Conservation (phyloP, 1,140 invertebrate species). For the Teleopsis dalmanni region DNA sequence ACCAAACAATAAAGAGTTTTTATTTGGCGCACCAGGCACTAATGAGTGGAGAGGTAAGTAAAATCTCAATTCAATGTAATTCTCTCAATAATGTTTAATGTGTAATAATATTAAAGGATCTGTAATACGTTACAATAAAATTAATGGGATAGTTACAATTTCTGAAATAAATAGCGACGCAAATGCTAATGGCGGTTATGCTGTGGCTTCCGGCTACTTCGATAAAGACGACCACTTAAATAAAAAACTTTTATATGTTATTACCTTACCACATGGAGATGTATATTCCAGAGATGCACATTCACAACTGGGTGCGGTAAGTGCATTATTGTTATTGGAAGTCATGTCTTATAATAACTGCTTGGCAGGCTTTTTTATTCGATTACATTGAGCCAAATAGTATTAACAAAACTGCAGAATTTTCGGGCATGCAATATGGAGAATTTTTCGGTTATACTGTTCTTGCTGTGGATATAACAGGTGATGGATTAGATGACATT, state of each 20-base stretch:
- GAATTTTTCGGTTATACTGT: conserved; percentile 66
- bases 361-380: not conserved
- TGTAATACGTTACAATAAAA: not conserved
- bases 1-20: conserved; percentile 33
- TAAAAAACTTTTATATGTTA: conserved; percentile 15
- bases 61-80: not conserved
- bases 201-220: conserved; percentile 16
- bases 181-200: conserved; percentile 14
- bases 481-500: conserved; percentile 59
- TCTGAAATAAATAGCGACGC: not conserved
- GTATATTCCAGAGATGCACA: no score
- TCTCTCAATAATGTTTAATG: not conserved
- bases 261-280: conserved; percentile 12
- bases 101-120: not conserved
- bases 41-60: conserved; percentile 42
- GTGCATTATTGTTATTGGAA: no score
- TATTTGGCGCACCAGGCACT: conserved; percentile 50
- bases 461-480: conserved; percentile 57
- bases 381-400: not conserved
- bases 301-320: no score
- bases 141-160: not conserved
- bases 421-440: conserved; percentile 54
- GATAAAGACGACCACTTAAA: not conserved
- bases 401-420: not conserved
- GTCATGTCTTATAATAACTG: no score